These are phyloP conservation scores for Agriopis aurantiaria DNA, from an alignment of 2,888 invertebrate species.

Conservation along the genomic window DNA sequence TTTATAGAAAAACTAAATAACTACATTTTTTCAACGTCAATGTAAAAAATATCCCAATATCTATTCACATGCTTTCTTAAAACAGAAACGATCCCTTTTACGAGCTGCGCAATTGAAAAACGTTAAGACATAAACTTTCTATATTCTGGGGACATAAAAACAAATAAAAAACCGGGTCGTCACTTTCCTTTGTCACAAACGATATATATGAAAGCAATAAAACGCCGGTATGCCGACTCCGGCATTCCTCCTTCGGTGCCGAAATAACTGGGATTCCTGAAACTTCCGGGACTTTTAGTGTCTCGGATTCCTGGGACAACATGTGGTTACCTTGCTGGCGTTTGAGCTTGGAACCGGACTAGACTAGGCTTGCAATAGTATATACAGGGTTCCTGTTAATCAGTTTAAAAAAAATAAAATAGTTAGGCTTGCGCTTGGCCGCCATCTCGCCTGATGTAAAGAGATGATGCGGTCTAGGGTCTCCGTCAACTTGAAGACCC, in stretches of 20 bases:
- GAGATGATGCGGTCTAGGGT: too few relatives aligned
- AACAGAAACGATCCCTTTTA: constrained; percentile 15
- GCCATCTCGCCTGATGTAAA: too few relatives aligned
- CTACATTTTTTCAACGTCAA: not conserved
- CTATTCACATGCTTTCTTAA: not conserved
- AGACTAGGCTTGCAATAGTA: not conserved
- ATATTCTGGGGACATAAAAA: constrained; percentile 35
- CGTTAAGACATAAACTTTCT: constrained; percentile 39
- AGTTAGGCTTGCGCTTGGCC: too few relatives aligned
- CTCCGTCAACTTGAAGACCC: too few relatives aligned
- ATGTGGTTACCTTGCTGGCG: constrained; percentile 57
- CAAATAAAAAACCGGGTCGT: constrained; percentile 38
- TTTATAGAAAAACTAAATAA: too few relatives aligned
- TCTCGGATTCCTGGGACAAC: constrained; percentile 65
- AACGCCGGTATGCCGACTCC: constrained; percentile 62
- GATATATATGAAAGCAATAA: constrained; percentile 70
- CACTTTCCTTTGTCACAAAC: constrained; percentile 53
- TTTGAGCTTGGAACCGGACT: constrained; percentile 15
- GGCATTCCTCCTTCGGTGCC: constrained; percentile 62
- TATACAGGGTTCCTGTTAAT: too few relatives aligned
- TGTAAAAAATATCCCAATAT: not conserved
- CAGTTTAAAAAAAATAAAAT: too few relatives aligned
- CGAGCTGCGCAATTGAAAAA: constrained; percentile 33
- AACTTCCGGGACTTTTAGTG: constrained; percentile 72
- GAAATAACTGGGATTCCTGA: constrained; percentile 69